A percentile compares a stretch with the other conserved stretches of the same genome.
Evolutionary conservation across 2,888 invertebrate genomes (phyloP).

Genomic region (Latheticus oryzae): DNA sequence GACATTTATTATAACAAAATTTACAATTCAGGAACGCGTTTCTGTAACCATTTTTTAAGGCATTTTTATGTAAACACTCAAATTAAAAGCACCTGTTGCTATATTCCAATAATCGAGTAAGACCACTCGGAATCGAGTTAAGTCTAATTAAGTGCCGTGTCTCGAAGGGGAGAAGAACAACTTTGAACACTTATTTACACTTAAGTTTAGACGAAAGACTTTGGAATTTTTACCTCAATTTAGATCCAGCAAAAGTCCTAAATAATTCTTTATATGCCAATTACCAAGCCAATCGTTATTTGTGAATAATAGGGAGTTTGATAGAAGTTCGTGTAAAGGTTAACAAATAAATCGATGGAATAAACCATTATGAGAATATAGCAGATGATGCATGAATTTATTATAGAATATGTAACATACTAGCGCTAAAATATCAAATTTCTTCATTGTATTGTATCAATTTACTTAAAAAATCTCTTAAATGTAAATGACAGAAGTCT

Average conservation of each 20-base stretch:
- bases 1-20: too few species aligned
- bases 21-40: too few species aligned
- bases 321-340: slow-evolving; percentile 2
- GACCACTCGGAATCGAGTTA: slow-evolving; percentile 33
- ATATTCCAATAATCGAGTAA: slow-evolving; percentile 28
- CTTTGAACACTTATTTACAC: slow-evolving; percentile 14
- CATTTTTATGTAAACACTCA: slow-evolving; percentile 22
- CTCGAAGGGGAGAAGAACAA: slow-evolving; percentile 19
- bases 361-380: slow-evolving; percentile 11
- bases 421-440: too few species aligned
- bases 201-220: neutral
- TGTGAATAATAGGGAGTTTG: neutral
- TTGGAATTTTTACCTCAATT: slow-evolving; percentile 23
- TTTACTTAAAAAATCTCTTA: too few species aligned
- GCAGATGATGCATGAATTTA: slow-evolving; percentile 23
- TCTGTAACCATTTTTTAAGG: too few species aligned
- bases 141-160: slow-evolving; percentile 27
- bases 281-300: slow-evolving; percentile 6
- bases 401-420: slow-evolving; percentile 10
- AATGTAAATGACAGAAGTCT: too few species aligned
- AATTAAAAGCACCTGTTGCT: slow-evolving; percentile 39
- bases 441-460: too few species aligned
- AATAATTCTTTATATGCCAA: slow-evolving; percentile 1
- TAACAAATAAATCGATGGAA: slow-evolving; percentile 2
- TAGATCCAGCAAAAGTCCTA: slow-evolving; percentile 6